phyloP scores from a whole-genome alignment of 2,888 invertebrate genomes.

The Bembecia ichneumoniformis region DNA sequence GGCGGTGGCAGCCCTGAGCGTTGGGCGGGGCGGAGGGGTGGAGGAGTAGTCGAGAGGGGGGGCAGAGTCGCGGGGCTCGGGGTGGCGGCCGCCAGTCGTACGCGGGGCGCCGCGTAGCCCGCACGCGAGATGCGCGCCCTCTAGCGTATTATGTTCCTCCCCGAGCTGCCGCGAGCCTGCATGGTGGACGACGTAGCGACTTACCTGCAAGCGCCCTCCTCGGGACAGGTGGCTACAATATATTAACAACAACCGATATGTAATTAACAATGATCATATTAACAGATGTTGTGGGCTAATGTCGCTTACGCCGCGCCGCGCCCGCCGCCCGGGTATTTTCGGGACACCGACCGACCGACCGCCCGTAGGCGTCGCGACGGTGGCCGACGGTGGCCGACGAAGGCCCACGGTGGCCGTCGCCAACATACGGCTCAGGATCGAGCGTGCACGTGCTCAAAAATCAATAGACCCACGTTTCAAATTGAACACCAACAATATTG shows the following conservation, averaged over 20 bases:
- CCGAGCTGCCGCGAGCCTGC: conserved; percentile 93
- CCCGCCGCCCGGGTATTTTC: conserved; percentile 70
- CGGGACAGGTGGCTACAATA: conserved; percentile 87
- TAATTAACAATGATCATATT: conserved; percentile 73
- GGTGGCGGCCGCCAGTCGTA: conserved; percentile 50
- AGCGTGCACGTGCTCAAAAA: not conserved
- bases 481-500: not conserved
- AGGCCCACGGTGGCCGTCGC: conserved; percentile 19
- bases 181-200: conserved; percentile 97
- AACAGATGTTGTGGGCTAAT: conserved; percentile 72
- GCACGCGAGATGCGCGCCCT: conserved; percentile 64
- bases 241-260: conserved; percentile 72
- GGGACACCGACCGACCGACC: conserved; percentile 49
- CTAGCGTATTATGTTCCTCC: conserved; percentile 86
- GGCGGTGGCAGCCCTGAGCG: conserved; percentile 35
- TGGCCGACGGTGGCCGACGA: conserved; percentile 24
- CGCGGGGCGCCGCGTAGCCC: conserved; percentile 68
- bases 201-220: conserved; percentile 94
- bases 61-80: conserved; percentile 21
- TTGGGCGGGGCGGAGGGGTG: conserved; percentile 21
- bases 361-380: conserved; percentile 19
- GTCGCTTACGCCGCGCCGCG: conserved; percentile 63
- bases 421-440: too few species aligned
- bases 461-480: not conserved
- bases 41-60: conserved; percentile 13